These are phyloP conservation scores for Sebastes hopkinsi DNA, from an alignment of 2,797 vertebrate genomes.

Conservation along the genomic window DNA sequence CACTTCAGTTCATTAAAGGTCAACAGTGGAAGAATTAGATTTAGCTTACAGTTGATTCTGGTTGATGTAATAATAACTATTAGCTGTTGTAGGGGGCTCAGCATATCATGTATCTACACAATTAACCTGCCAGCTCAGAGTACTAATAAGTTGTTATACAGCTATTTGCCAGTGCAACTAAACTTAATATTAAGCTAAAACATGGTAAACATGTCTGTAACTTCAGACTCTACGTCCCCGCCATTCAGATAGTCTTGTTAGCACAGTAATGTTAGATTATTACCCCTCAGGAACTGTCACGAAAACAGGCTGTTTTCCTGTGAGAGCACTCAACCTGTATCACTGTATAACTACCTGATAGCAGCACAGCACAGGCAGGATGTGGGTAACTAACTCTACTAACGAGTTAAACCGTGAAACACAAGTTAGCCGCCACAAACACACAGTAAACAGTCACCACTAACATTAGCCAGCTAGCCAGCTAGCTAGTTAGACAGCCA, in stretches of 20 bases:
- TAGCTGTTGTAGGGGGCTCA: neutral
- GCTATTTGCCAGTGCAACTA: neutral
- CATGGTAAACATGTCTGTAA: neutral
- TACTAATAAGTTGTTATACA: no score
- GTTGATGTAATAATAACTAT: neutral
- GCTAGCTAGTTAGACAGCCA: slow-evolving; percentile 40
- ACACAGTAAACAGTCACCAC: neutral
- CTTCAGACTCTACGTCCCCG: neutral
- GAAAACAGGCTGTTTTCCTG: neutral
- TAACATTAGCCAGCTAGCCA: slow-evolving; percentile 49
- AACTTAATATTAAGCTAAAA: neutral
- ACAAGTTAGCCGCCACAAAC: neutral
- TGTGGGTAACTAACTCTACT: no score
- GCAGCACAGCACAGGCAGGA: neutral
- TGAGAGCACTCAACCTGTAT: neutral
- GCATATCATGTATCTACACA: neutral
- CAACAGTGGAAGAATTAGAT: neutral
- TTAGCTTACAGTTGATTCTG: neutral
- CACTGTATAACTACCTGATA: no score
- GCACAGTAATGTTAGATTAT: neutral
- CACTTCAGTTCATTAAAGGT: neutral
- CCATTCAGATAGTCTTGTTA: neutral
- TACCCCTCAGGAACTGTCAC: neutral
- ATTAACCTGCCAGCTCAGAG: neutral
- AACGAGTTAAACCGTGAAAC: neutral